These are phyloP conservation scores for Xylophagus ater DNA, from an alignment of 2,888 invertebrate species.

Conservation along the genomic window DNA sequence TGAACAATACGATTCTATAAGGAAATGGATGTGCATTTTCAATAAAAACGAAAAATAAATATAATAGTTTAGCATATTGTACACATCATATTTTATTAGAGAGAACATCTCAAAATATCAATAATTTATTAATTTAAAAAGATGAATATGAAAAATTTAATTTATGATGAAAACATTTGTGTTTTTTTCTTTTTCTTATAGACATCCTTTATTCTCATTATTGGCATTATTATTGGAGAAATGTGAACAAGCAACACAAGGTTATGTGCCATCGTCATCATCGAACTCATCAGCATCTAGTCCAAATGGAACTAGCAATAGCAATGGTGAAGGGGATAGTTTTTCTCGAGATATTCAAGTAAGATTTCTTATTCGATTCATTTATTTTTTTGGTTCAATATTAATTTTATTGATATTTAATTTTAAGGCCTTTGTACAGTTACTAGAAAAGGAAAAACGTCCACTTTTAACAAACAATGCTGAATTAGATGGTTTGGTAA, in stretches of 20 bases:
- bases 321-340: slow-evolving; percentile 20
- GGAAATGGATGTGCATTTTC: too few species aligned
- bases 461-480: slow-evolving; percentile 83
- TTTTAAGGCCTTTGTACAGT: slow-evolving; percentile 70
- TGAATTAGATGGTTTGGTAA: slow-evolving; percentile 86
- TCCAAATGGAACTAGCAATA: slow-evolving; percentile 20
- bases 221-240: slow-evolving; percentile 86
- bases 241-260: slow-evolving; percentile 93
- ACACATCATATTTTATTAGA: too few species aligned
- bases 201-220: slow-evolving; percentile 89
- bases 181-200: too few species aligned
- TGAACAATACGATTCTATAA: too few species aligned
- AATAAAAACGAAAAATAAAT: too few species aligned
- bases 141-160: too few species aligned
- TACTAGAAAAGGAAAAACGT: slow-evolving; percentile 74
- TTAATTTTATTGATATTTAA: neutral
- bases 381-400: neutral
- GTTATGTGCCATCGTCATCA: slow-evolving; percentile 73
- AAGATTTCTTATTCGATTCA: neutral
- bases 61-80: too few species aligned
- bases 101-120: too few species aligned
- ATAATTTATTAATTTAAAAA: too few species aligned
- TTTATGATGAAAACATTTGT: too few species aligned
- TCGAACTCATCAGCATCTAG: slow-evolving; percentile 72
- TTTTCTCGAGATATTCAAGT: slow-evolving; percentile 24